Percentiles rank a stretch among this genome's conserved stretches.
Evolutionary conservation across 2,113 vertebrate genomes (phyloP).

Genomic region (Amblyopsis rosae): DNA sequence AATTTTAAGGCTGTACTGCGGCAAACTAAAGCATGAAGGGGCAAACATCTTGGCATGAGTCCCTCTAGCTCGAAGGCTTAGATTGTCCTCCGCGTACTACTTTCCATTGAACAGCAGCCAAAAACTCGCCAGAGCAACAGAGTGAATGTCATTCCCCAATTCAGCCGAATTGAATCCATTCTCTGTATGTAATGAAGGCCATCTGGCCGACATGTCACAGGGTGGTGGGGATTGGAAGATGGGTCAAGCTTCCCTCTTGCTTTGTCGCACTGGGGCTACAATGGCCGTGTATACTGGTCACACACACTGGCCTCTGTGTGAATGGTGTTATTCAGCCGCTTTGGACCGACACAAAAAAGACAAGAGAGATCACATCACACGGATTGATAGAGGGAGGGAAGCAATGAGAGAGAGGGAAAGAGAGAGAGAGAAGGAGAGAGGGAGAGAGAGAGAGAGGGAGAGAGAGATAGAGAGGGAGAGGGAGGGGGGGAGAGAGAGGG

Average conservation of each 20-base stretch:
- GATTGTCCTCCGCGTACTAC: constrained; percentile 28
- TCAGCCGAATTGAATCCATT: constrained; percentile 6
- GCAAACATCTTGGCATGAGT: constrained; percentile 30
- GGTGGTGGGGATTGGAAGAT: constrained; percentile 31
- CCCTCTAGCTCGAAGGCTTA: constrained; percentile 2
- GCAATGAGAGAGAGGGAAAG: constrained; percentile 20
- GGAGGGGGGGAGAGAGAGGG: too few relatives aligned
- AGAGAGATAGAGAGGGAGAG: background rate
- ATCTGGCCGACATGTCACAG: background rate
- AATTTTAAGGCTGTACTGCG: constrained; percentile 18
- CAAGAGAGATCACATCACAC: constrained; percentile 51
- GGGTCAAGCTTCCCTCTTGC: constrained; percentile 42
- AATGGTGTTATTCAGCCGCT: constrained; percentile 60
- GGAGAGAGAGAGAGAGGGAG: constrained; percentile 19
- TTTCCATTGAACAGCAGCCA: constrained; percentile 32
- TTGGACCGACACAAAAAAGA: constrained; percentile 41
- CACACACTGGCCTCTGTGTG: constrained; percentile 41
- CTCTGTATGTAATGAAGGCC: constrained; percentile 3
- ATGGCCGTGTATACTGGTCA: constrained; percentile 58
- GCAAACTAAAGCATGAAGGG: constrained; percentile 23
- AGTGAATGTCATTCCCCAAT: background rate
- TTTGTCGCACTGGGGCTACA: constrained; percentile 58
- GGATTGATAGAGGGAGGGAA: constrained; percentile 16
- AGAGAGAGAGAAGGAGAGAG: constrained; percentile 10
- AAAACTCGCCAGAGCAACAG: constrained; percentile 1